Conservation (phyloP, 2,113 vertebrate species). For the Alethe diademata region DNA sequence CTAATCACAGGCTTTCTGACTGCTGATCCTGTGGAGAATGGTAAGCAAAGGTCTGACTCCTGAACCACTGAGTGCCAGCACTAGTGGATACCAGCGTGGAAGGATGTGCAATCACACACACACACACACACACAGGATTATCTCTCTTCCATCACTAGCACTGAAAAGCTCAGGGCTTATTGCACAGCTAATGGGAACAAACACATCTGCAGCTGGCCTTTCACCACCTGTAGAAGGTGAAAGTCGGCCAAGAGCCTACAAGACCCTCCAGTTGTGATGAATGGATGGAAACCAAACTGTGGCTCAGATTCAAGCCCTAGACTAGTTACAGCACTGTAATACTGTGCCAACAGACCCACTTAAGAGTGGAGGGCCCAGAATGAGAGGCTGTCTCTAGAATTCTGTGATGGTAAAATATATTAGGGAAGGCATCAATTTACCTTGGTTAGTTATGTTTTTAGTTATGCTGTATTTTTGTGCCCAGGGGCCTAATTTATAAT, state of each 20-base stretch:
- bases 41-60: background rate
- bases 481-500: slow-evolving; percentile 45
- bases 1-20: background rate
- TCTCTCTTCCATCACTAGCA: background rate
- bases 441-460: background rate
- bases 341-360: background rate
- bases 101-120: background rate
- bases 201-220: background rate
- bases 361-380: background rate
- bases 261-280: background rate
- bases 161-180: background rate
- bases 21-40: background rate
- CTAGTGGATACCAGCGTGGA: background rate
- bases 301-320: slow-evolving; percentile 24
- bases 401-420: background rate
- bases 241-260: background rate
- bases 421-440: slow-evolving; percentile 38
- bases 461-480: slow-evolving; percentile 18
- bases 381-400: background rate
- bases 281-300: background rate
- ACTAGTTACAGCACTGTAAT: background rate
- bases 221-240: slow-evolving; percentile 16
- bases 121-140: background rate
- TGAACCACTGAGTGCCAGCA: background rate
- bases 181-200: background rate